A percentile compares a stretch with the other conserved stretches of the same genome.
Conservation (phyloP, 2,113 vertebrate species). For the Actenoides hombroni region DNA sequence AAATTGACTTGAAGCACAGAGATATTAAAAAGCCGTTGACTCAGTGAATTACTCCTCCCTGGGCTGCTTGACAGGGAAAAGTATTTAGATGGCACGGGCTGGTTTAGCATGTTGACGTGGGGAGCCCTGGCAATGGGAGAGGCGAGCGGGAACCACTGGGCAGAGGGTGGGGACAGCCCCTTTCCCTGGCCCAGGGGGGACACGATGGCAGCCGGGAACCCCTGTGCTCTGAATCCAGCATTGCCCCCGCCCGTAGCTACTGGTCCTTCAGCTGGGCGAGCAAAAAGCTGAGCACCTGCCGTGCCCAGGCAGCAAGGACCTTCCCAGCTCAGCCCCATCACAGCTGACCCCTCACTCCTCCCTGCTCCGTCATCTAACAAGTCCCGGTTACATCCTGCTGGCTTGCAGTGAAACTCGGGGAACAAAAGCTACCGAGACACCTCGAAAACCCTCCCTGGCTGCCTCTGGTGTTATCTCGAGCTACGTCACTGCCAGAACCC, state of each 20-base stretch:
- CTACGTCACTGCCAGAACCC: neutral
- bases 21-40: conserved; percentile 74
- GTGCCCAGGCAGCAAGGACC: neutral
- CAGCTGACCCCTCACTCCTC: neutral
- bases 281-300: rapidly evolving
- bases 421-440: neutral
- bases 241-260: rapidly evolving
- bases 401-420: rapidly evolving
- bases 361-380: rapidly evolving
- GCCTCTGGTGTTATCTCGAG: neutral
- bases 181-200: neutral
- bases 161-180: neutral
- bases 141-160: neutral
- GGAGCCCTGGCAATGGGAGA: neutral
- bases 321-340: neutral
- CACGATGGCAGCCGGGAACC: rapidly evolving
- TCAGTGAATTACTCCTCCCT: conserved; percentile 31
- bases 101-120: neutral
- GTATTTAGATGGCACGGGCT: neutral
- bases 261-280: neutral
- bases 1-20: conserved; percentile 58
- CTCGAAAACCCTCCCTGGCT: neutral
- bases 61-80: neutral
- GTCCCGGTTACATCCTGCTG: neutral
- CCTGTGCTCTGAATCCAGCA: neutral